A percentile compares a stretch with the other conserved stretches of the same genome.
Evolutionary conservation across 92 coral and sea anemone species (phyloP).

Genomic region (Epizoanthus rinbou): DNA sequence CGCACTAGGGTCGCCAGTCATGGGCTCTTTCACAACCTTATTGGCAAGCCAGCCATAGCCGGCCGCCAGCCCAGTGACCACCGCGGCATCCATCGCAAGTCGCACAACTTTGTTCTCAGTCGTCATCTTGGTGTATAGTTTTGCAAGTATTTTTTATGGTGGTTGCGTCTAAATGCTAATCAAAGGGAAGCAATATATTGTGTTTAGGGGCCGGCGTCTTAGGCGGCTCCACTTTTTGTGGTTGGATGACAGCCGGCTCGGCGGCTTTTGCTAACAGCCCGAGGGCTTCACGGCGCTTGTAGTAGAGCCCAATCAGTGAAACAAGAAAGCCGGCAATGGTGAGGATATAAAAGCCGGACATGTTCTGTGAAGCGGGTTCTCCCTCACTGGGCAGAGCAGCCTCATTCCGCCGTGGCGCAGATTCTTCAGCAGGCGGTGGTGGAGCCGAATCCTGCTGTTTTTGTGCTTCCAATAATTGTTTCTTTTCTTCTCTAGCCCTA

Average conservation of each 20-base stretch:
- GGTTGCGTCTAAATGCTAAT: not conserved
- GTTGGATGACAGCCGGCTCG: not conserved
- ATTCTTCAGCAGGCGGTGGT: not conserved
- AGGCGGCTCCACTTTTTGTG: conserved; percentile 3
- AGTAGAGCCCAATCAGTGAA: conserved; percentile 20
- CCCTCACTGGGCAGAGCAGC: not conserved
- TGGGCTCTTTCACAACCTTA: too few relatives aligned
- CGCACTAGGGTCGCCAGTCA: too few relatives aligned
- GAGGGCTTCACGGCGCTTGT: too few relatives aligned
- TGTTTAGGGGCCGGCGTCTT: not conserved
- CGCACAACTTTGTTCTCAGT: too few relatives aligned
- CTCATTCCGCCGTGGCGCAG: conserved; percentile 3
- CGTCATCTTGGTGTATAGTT: conserved; percentile 1
- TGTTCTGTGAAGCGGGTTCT: not conserved
- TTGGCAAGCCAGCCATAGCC: too few relatives aligned
- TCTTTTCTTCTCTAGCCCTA: not conserved
- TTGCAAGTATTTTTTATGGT: not conserved
- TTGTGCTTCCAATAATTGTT: not conserved
- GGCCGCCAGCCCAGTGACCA: too few relatives aligned
- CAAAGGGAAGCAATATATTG: not conserved
- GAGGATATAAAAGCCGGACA: conserved; percentile 23
- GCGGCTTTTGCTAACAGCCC: not conserved
- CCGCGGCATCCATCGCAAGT: too few relatives aligned
- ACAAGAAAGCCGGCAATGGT: conserved; percentile 27
- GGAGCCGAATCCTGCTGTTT: not conserved